Evolutionary conservation across 1,140 invertebrate species (phyloP), one percentile per base, ranked within the genome.

Genomic region (Pteromalus puparum): DNA sequence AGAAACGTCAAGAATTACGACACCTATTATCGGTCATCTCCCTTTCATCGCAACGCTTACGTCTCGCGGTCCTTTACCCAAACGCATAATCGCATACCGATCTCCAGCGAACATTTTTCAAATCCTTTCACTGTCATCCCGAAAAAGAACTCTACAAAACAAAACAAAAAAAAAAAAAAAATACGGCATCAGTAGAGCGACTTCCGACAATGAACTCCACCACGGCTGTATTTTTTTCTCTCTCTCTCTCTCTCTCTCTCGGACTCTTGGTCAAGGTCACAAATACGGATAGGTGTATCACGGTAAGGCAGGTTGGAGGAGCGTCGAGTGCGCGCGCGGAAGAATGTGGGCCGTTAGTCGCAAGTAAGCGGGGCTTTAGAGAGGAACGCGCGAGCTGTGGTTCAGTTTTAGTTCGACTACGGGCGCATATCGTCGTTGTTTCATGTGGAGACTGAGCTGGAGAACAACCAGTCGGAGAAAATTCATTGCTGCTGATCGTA

Each of bases 381-480:
- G 68, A 46, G 42, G n/a, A 30, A 0, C 13, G 34, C 2, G 34
- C 28, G 72, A 74, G 53, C 18, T 1, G 86, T 89, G 89, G 88
- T 87, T 92, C 91, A 93, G 91, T 92, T 91, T 91, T 89, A 91
- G 89, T 91, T 90, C 91, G 90, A 92, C 90, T 90, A 89, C 74
- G 84, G 61, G 74, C 61, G 21, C n/a, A 15, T 61, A 74, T n/a
- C 38, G 70, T 48, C 72, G n/a, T 24, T 21, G 73, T 72, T 30
- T 53, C 42, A 78, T 84, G 76, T 79, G 82, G 83, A 81, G 53
- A 30, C 53, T 75, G n/a, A 80, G 83, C 70, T 74, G 61, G 83
- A 75, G 72, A 68, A 26, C 30, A 10, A 13, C 26, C 10, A 84
- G 76, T 6, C 24, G 65, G 30, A 83, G 38, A 74, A 79, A 79